Evolutionary conservation across 2,797 vertebrate species (phyloP).

Genomic region (Myioborus melanocephalus): DNA sequence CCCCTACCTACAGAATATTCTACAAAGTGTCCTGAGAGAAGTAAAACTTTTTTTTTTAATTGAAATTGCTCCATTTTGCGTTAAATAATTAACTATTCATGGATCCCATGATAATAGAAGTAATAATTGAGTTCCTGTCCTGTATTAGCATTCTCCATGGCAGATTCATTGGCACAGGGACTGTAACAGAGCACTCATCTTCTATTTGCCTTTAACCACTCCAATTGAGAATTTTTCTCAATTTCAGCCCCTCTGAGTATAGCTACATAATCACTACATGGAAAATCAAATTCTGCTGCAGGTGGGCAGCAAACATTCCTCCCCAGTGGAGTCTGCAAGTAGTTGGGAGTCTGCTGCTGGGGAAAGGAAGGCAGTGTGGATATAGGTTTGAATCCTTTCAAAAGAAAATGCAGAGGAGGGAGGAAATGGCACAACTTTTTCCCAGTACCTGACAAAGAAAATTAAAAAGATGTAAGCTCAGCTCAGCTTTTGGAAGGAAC

Average conservation of each 20-base stretch:
- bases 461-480: background rate
- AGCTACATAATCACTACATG: background rate
- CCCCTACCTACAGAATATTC: background rate
- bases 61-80: background rate
- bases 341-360: background rate
- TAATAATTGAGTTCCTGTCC: background rate
- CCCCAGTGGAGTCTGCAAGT: background rate
- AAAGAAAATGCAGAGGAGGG: background rate
- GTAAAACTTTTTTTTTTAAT: background rate
- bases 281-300: background rate
- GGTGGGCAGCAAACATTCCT: background rate
- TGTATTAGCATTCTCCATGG: background rate
- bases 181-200: rapidly evolving
- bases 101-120: background rate
- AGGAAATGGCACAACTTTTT: background rate
- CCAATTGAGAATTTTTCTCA: background rate
- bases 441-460: background rate
- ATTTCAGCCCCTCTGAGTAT: background rate
- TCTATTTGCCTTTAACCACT: background rate
- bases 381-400: background rate
- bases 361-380: background rate
- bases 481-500: background rate
- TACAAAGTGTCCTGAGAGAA: background rate
- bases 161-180: background rate
- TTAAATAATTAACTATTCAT: background rate